Conservation (phyloP, 2,888 invertebrate species). For the Synanthedon tipuliformis region DNA sequence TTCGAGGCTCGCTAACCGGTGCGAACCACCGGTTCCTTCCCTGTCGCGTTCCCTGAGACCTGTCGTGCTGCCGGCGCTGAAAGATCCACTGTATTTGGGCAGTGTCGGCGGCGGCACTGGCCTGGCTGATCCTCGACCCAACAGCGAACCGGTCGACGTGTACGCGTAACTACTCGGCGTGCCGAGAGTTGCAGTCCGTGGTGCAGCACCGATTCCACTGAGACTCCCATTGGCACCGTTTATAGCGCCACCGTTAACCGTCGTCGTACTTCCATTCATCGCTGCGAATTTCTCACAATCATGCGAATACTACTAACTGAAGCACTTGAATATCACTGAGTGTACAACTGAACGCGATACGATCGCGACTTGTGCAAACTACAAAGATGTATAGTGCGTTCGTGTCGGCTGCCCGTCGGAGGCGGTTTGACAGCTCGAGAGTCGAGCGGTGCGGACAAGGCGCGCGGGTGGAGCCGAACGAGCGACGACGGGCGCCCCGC, state of each 20-base stretch:
- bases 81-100: slow-evolving; percentile 83
- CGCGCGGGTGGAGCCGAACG: slow-evolving; percentile 50
- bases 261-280: slow-evolving; percentile 70
- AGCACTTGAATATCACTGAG: slow-evolving; percentile 54
- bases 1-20: slow-evolving; percentile 84
- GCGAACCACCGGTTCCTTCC: slow-evolving; percentile 80
- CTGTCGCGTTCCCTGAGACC: slow-evolving; percentile 73
- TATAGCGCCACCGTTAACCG: slow-evolving; percentile 62
- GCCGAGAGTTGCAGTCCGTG: slow-evolving; percentile 61
- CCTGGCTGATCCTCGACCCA: slow-evolving; percentile 73
- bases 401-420: slow-evolving; percentile 63
- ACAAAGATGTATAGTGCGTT: slow-evolving; percentile 33
- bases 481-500: slow-evolving; percentile 40
- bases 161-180: slow-evolving; percentile 74
- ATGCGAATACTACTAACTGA: slow-evolving; percentile 59
- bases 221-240: slow-evolving; percentile 57
- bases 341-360: slow-evolving; percentile 35
- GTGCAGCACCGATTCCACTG: slow-evolving; percentile 57
- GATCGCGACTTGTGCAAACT: slow-evolving; percentile 33
- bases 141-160: slow-evolving; percentile 72
- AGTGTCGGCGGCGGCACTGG: slow-evolving; percentile 83
- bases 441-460: slow-evolving; percentile 36
- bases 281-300: slow-evolving; percentile 46
- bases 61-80: slow-evolving; percentile 78
- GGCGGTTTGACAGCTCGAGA: slow-evolving; percentile 65